Evolutionary conservation across 2,113 vertebrate genomes (phyloP).

Genomic region (Pelodiscus sinensis): DNA sequence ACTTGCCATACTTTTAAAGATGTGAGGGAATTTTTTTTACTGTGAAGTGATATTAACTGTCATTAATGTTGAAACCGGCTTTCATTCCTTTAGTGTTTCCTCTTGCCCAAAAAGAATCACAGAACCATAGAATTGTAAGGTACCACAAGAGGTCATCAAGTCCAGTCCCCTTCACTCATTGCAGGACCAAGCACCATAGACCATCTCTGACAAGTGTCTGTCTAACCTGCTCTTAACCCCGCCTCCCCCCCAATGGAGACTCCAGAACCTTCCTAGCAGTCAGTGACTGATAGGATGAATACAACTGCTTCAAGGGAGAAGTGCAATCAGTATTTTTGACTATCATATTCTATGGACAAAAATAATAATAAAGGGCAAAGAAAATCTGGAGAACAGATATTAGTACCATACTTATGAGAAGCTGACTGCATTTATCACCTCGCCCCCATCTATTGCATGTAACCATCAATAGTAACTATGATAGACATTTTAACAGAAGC

Average conservation of each 20-base stretch:
- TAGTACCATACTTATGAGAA: not conserved
- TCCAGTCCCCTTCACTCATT: too few relatives aligned
- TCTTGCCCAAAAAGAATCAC: not conserved
- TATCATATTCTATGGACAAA: not conserved
- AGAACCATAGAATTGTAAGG: not conserved
- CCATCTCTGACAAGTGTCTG: too few relatives aligned
- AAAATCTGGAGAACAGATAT: not conserved
- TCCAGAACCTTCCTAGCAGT: not conserved
- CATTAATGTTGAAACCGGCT: not conserved
- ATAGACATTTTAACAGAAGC: not conserved
- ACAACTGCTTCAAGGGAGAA: not conserved
- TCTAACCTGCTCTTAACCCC: too few relatives aligned
- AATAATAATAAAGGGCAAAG: constrained; percentile 2
- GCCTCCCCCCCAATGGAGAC: too few relatives aligned
- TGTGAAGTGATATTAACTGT: not conserved
- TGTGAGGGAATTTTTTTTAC: not conserved
- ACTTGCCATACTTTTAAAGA: not conserved
- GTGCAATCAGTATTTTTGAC: not conserved
- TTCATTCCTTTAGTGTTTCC: not conserved
- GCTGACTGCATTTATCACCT: not conserved
- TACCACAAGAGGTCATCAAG: too few relatives aligned
- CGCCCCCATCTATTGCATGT: not conserved
- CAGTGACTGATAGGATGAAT: not conserved
- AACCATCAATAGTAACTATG: not conserved
- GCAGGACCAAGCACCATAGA: too few relatives aligned